These are phyloP conservation scores for Condylura cristata DNA, from an alignment of 2,113 vertebrate genomes.

Conservation along the genomic window DNA sequence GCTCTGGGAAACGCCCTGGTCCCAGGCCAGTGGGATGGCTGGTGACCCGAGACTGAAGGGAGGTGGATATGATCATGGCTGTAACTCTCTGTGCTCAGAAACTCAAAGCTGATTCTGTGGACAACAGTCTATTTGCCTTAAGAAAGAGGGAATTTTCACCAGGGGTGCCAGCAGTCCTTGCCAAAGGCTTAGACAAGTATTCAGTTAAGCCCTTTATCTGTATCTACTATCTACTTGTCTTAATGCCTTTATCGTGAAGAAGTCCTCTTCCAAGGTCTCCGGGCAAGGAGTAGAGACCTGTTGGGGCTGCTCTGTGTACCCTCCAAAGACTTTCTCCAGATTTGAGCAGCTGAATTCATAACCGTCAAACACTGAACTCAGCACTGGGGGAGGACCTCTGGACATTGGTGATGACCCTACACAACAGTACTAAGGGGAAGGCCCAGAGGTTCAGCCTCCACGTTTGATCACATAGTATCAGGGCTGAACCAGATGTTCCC, in stretches of 20 bases:
- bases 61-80: background rate
- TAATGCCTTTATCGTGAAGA: too few species aligned
- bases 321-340: background rate
- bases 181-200: too few species aligned
- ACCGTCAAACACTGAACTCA: background rate
- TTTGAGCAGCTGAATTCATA: background rate
- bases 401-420: background rate
- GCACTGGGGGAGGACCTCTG: background rate
- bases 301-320: accelerated
- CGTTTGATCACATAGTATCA: background rate
- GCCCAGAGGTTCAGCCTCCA: background rate
- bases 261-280: background rate
- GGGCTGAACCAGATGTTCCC: background rate
- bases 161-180: background rate
- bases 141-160: background rate
- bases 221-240: too few species aligned
- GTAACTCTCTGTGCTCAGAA: background rate
- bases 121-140: background rate
- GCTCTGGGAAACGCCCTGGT: background rate
- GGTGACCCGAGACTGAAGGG: background rate
- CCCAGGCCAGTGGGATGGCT: background rate
- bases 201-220: too few species aligned
- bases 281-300: background rate
- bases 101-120: background rate
- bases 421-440: background rate